A percentile compares a stretch with the other conserved stretches of the same genome.
These are phyloP conservation scores for Trichogramma dendrolimi DNA, from an alignment of 2,888 invertebrate species.

Conservation along the genomic window DNA sequence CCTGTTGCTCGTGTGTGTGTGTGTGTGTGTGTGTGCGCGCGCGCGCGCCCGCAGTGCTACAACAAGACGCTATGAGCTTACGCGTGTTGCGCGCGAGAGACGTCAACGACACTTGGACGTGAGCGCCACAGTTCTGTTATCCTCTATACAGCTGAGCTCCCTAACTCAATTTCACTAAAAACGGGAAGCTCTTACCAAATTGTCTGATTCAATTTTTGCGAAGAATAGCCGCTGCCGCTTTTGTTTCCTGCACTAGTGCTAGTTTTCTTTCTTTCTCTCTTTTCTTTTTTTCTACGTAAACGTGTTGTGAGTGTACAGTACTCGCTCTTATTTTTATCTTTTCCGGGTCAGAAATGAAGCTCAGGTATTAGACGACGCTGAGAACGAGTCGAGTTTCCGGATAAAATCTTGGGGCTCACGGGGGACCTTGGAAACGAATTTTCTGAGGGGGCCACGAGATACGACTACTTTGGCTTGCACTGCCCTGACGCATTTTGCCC, in stretches of 20 bases:
- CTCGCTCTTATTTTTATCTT: constrained; percentile 5
- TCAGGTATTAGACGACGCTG: neutral
- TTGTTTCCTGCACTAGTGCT: constrained; percentile 12
- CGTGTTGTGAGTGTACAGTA: neutral
- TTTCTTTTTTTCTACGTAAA: neutral
- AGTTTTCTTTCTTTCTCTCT: neutral
- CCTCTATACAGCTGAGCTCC: neutral
- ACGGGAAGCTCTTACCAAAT: constrained; percentile 25
- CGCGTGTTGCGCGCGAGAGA: no score
- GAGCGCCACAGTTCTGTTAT: no score
- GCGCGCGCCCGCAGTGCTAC: neutral
- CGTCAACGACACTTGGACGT: no score
- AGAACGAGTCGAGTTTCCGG: constrained; percentile 8
- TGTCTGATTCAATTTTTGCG: constrained; percentile 27
- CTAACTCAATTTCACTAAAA: constrained; percentile 27
- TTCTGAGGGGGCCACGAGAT: neutral
- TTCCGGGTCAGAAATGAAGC: constrained; percentile 18
- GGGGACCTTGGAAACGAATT: constrained; percentile 1
- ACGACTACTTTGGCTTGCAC: neutral
- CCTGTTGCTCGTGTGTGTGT: neutral
- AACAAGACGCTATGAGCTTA: no score
- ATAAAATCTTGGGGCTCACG: neutral
- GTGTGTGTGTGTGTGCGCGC: constrained; percentile 8
- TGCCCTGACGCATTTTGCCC: no score
- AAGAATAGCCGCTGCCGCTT: constrained; percentile 18